These are phyloP conservation scores for Arge pagana DNA, from an alignment of 2,888 invertebrate genomes.

Conservation along the genomic window DNA sequence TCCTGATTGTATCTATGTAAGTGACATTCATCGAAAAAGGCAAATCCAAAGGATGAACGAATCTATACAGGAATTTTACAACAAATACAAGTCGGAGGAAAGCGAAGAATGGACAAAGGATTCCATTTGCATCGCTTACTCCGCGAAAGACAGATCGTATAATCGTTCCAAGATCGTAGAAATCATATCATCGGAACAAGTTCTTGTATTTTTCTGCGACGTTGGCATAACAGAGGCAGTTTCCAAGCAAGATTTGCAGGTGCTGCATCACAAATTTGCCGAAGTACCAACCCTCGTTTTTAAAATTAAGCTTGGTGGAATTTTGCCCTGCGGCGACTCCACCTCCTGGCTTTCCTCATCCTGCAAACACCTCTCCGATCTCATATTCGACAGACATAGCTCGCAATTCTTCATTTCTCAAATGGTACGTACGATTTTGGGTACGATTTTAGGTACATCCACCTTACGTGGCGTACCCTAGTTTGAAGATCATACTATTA, in stretches of 20 bases:
- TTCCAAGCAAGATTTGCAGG: conserved; percentile 58
- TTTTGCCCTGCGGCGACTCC: conserved; percentile 70
- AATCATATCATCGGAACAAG: conserved; percentile 50
- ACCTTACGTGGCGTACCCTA: no score
- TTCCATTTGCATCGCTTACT: conserved; percentile 61
- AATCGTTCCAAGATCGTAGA: conserved; percentile 65
- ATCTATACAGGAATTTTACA: conserved; percentile 64
- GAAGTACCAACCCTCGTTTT: conserved; percentile 64
- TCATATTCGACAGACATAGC: conserved; percentile 61
- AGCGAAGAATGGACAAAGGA: conserved; percentile 60
- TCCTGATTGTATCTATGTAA: conserved; percentile 68
- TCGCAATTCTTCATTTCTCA: conserved; percentile 62
- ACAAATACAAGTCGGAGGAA: conserved; percentile 37
- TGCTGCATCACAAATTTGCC: conserved; percentile 61
- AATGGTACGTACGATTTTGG: conserved; percentile 50
- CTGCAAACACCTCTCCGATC: conserved; percentile 64
- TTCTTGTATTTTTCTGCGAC: conserved; percentile 70
- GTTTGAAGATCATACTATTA: no score
- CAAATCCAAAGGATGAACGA: conserved; percentile 60
- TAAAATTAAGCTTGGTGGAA: conserved; percentile 71
- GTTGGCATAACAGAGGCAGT: conserved; percentile 64
- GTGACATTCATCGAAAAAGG: conserved; percentile 59
- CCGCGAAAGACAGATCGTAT: conserved; percentile 64
- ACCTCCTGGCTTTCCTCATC: conserved; percentile 66
- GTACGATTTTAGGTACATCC: no score